phyloP scores from a whole-genome alignment of 2,888 invertebrate species.

The Trichogramma dendrolimi region DNA sequence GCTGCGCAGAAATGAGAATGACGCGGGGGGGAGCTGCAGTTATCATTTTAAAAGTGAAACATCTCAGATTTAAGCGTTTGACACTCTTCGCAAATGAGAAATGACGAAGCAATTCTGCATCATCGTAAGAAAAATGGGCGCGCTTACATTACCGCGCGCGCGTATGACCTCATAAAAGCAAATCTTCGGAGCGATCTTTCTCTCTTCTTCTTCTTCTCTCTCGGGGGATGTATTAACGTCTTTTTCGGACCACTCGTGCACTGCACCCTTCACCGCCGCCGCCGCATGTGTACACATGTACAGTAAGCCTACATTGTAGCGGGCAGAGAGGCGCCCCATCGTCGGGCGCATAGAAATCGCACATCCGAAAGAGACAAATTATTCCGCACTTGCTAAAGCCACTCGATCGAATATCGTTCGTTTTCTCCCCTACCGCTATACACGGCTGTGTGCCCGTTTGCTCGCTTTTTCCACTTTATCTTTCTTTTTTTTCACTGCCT shows the following conservation, averaged over 20 bases:
- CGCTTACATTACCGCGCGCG: too few relatives aligned
- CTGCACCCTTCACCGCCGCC: conserved; percentile 34
- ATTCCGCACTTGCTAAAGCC: conserved; percentile 30
- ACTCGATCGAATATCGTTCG: conserved; percentile 31
- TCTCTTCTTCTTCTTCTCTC: conserved; percentile 33
- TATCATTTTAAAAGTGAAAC: too few relatives aligned
- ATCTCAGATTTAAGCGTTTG: too few relatives aligned
- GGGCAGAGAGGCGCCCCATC: conserved; percentile 6
- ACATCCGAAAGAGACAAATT: conserved; percentile 24
- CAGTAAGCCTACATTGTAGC: neutral
- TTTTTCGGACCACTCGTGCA: conserved; percentile 38
- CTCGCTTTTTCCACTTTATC: neutral
- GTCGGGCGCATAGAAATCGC: neutral
- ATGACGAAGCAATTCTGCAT: too few relatives aligned
- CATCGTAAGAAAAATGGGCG: too few relatives aligned
- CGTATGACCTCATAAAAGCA: too few relatives aligned
- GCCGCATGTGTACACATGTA: conserved; percentile 26
- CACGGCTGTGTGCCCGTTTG: neutral
- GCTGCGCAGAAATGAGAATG: too few relatives aligned
- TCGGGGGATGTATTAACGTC: conserved; percentile 44
- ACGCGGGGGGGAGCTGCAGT: too few relatives aligned
- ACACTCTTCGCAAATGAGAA: too few relatives aligned
- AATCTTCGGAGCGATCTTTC: too few relatives aligned
- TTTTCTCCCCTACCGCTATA: neutral
- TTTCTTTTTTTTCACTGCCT: conserved; percentile 3